Percentiles rank a stretch among this genome's conserved stretches.
These are phyloP conservation scores for Dicrurus megarhynchus DNA, from an alignment of 2,113 vertebrate species.

Conservation along the genomic window DNA sequence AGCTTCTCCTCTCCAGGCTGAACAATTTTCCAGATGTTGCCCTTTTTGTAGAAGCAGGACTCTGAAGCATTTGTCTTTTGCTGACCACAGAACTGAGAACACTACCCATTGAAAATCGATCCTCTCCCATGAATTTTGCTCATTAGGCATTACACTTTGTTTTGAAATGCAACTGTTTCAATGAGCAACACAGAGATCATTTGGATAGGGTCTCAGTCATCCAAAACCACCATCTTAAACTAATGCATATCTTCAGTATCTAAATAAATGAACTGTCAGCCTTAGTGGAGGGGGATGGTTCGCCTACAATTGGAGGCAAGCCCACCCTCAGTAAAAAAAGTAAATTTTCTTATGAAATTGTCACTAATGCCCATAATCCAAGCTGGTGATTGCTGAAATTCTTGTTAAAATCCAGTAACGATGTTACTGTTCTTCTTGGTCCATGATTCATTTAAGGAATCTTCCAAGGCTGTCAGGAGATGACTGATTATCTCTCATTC, in stretches of 20 bases:
- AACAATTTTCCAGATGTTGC: neutral
- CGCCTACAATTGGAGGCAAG: accelerated
- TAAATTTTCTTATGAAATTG: neutral
- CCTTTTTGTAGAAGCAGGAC: neutral
- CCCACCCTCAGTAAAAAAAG: neutral
- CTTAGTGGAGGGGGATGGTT: accelerated
- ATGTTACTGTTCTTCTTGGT: neutral
- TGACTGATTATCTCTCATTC: neutral
- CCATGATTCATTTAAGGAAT: neutral
- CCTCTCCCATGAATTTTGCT: accelerated
- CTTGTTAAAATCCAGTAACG: accelerated
- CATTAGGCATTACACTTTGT: neutral
- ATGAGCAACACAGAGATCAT: neutral
- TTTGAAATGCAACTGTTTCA: neutral
- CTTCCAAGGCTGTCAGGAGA: neutral
- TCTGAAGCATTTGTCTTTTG: neutral
- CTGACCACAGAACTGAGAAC: neutral
- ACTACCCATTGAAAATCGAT: accelerated
- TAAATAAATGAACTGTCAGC: neutral
- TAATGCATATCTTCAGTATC: accelerated
- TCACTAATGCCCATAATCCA: neutral
- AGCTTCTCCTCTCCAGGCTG: neutral
- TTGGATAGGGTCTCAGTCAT: neutral
- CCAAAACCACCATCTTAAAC: neutral
- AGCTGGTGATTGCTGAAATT: no score